phyloP scores from a whole-genome alignment of 1,140 invertebrate genomes.

The Papilio glaucus region DNA sequence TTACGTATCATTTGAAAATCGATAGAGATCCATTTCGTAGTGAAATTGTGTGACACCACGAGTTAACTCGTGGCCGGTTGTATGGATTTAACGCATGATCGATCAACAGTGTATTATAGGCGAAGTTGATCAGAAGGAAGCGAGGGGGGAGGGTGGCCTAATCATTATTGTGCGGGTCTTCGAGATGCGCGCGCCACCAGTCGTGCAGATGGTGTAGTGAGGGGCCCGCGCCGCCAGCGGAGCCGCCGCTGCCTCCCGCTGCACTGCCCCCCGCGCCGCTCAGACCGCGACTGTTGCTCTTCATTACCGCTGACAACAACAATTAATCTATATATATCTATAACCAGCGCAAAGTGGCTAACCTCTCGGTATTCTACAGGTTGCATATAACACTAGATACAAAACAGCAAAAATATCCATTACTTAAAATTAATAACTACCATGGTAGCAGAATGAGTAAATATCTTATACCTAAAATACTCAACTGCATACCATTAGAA shows the following conservation, averaged over 20 bases:
- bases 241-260: constrained; percentile 33
- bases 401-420: no score
- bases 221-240: constrained; percentile 40
- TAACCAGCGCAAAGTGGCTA: no score
- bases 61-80: neutral
- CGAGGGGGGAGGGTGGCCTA: neutral
- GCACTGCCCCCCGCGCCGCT: constrained; percentile 33
- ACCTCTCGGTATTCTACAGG: no score
- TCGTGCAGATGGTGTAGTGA: constrained; percentile 66
- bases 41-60: neutral
- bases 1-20: neutral
- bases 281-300: constrained; percentile 49
- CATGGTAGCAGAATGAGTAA: no score
- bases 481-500: no score
- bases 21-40: neutral
- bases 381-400: no score
- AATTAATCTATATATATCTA: constrained; percentile 12
- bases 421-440: no score
- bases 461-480: no score
- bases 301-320: constrained; percentile 42
- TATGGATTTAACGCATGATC: neutral
- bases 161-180: constrained; percentile 37
- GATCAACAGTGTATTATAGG: neutral
- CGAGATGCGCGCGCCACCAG: constrained; percentile 71
- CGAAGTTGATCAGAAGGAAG: neutral